Evolutionary conservation across 2,888 invertebrate genomes (phyloP).

Genomic region (Ecdyonurus torrentis): DNA sequence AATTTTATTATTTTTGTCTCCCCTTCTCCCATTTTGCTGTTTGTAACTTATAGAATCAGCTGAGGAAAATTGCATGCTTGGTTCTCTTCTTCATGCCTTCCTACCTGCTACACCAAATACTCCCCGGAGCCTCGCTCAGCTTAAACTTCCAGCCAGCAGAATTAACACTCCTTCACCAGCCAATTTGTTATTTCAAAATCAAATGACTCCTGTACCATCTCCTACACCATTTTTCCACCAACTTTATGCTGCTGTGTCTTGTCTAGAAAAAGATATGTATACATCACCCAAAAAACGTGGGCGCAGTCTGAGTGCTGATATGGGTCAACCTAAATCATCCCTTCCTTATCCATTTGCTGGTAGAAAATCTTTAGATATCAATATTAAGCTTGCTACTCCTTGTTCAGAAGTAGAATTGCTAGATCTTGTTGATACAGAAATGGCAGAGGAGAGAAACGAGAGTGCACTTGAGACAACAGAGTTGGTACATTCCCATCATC

Average conservation of each 20-base stretch:
- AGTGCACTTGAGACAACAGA: constrained; percentile 32
- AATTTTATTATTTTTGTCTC: constrained; percentile 9
- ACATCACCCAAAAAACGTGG: constrained; percentile 1
- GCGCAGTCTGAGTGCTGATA: background rate
- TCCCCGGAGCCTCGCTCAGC: background rate
- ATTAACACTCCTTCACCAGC: background rate
- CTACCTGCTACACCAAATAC: constrained; percentile 6
- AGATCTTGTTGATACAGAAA: constrained; percentile 35
- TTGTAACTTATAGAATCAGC: constrained; percentile 9
- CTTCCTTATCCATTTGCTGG: background rate
- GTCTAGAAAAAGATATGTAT: constrained; percentile 20
- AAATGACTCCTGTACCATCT: constrained; percentile 23
- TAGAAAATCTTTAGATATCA: background rate
- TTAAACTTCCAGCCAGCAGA: background rate
- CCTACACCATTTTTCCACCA: constrained; percentile 35
- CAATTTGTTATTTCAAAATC: background rate
- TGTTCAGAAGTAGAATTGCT: constrained; percentile 23
- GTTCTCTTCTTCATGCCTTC: constrained; percentile 4
- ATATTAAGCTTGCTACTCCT: constrained; percentile 5
- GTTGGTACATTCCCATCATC: background rate
- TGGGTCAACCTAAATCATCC: background rate
- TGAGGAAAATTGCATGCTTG: background rate
- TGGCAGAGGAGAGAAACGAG: constrained; percentile 43
- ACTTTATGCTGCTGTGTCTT: constrained; percentile 27
- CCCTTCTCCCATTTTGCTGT: constrained; percentile 11